These are phyloP conservation scores for Falco punctatus DNA, from an alignment of 2,113 vertebrate species.

Conservation along the genomic window DNA sequence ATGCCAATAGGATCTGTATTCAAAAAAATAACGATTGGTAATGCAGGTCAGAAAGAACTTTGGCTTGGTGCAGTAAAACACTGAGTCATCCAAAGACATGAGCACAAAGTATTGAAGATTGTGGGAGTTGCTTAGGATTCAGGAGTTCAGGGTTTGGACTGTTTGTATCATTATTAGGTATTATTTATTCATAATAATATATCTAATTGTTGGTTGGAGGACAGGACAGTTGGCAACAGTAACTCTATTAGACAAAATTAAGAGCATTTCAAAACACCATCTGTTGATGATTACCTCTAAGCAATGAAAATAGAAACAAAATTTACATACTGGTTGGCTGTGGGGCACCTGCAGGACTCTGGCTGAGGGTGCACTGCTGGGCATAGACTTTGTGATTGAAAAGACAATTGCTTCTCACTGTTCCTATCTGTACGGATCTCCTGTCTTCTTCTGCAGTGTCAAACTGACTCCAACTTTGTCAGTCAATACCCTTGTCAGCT, in stretches of 20 bases:
- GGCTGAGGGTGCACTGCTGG: background rate
- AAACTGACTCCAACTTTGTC: background rate
- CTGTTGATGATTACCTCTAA: constrained; percentile 63
- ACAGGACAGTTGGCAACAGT: constrained; percentile 50
- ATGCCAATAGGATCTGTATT: background rate
- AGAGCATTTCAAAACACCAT: constrained; percentile 65
- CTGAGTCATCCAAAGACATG: background rate
- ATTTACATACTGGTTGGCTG: constrained; percentile 19
- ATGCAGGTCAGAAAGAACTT: background rate
- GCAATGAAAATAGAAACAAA: constrained; percentile 39
- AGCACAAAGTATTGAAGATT: background rate
- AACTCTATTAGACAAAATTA: constrained; percentile 54
- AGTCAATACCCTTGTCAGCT: background rate
- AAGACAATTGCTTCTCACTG: background rate
- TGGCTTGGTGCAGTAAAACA: background rate
- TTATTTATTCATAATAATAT: constrained; percentile 50
- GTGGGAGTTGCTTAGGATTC: background rate
- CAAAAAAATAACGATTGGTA: background rate
- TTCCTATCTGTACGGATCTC: background rate
- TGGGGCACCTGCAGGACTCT: background rate
- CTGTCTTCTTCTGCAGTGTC: background rate
- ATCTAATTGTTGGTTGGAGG: constrained; percentile 39
- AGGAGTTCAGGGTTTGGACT: background rate
- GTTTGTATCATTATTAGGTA: constrained; percentile 29
- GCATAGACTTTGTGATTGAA: background rate